phyloP scores from a whole-genome alignment of 2,888 invertebrate species.

The Scaptomyza polygonia region DNA sequence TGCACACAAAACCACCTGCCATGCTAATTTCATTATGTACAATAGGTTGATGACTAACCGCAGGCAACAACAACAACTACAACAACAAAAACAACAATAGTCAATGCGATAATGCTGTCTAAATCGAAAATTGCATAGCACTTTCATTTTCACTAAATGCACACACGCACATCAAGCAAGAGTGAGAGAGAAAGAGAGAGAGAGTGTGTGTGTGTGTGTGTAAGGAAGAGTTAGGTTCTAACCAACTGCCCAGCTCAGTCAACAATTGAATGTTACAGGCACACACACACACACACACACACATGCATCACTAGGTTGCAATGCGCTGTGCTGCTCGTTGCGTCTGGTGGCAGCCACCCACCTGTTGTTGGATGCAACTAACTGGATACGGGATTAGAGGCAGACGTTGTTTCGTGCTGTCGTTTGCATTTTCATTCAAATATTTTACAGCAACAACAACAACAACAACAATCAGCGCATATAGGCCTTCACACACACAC shows the following conservation, averaged over 20 bases:
- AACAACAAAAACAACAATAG: constrained; percentile 30
- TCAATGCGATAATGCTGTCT: constrained; percentile 53
- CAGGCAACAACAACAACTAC: constrained; percentile 46
- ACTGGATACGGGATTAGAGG: constrained; percentile 74
- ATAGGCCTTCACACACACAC: constrained; percentile 51
- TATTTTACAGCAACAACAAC: constrained; percentile 57
- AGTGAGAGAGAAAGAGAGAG: constrained; percentile 3
- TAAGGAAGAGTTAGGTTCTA: constrained; percentile 15
- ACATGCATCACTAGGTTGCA: constrained; percentile 36
- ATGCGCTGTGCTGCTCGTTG: constrained; percentile 13
- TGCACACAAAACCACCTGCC: constrained; percentile 42
- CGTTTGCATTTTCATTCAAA: constrained; percentile 57
- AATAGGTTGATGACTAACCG: constrained; percentile 48
- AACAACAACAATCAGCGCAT: constrained; percentile 25
- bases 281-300: constrained; percentile 20
- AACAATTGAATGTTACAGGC: constrained; percentile 38
- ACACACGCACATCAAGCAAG: constrained; percentile 15
- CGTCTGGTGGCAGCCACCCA: constrained; percentile 53
- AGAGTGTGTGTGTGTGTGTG: not conserved
- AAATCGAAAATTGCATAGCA: constrained; percentile 73
- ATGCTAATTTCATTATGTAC: constrained; percentile 71
- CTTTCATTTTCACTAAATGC: constrained; percentile 65
- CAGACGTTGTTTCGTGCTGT: constrained; percentile 39
- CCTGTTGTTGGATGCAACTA: constrained; percentile 66
- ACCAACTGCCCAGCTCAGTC: constrained; percentile 29